Percentiles rank a stretch among this genome's conserved stretches.
phyloP scores from a whole-genome alignment of 2,113 vertebrate genomes.

The Candoia aspera region DNA sequence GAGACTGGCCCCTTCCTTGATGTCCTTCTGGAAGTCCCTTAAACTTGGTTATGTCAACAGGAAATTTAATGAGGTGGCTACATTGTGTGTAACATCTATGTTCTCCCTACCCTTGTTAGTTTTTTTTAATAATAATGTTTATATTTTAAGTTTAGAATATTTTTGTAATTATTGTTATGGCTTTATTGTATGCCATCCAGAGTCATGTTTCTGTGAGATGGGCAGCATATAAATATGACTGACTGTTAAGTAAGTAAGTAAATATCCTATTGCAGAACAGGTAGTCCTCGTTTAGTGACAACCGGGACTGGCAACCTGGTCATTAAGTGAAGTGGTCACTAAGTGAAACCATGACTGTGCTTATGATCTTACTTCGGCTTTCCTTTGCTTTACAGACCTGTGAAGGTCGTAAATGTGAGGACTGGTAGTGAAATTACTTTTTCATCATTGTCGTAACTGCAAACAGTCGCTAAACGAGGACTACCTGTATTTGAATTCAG shows the following conservation, averaged over 20 bases:
- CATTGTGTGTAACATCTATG: not conserved
- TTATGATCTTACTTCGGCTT: not conserved
- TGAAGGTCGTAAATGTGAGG: not conserved
- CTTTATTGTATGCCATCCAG: not conserved
- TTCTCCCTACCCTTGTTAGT: not conserved
- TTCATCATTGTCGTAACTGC: not conserved
- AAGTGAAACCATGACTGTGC: not conserved
- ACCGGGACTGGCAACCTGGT: not conserved
- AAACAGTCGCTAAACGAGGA: not conserved
- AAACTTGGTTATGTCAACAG: not conserved
- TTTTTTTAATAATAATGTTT: not conserved
- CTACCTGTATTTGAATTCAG: not conserved
- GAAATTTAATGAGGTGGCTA: not conserved
- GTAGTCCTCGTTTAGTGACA: not conserved
- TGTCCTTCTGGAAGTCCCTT: not conserved
- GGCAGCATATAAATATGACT: not conserved
- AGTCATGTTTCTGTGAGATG: not conserved
- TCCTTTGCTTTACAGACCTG: not conserved
- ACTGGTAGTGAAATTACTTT: not conserved
- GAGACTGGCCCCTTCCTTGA: not conserved
- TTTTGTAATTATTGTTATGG: not conserved
- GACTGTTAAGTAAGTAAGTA: not conserved
- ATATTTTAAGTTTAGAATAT: not conserved
- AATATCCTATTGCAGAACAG: not conserved
- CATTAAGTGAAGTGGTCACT: not conserved